Percentiles rank a stretch among this genome's conserved stretches.
These are phyloP conservation scores for Mongoloraphidia duomilia DNA, from an alignment of 2,888 invertebrate species.

Conservation along the genomic window DNA sequence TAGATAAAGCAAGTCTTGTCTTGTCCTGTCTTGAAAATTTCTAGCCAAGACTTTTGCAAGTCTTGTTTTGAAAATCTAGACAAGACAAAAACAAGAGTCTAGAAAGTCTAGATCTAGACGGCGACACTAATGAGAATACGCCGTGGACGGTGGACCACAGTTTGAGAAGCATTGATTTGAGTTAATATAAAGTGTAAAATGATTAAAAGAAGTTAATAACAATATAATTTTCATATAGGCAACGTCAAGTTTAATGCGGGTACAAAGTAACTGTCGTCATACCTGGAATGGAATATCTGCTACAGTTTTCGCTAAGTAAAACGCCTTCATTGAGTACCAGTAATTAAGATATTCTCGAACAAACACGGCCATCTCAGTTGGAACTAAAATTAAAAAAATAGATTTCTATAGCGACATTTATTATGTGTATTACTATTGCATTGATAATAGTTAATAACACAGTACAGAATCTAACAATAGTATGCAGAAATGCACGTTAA, in stretches of 20 bases:
- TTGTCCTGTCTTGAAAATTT: too few relatives aligned
- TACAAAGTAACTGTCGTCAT: conserved; percentile 18
- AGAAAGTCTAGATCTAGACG: too few relatives aligned
- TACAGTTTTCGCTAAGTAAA: conserved; percentile 91
- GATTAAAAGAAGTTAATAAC: neutral
- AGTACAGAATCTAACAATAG: too few relatives aligned
- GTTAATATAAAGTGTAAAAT: neutral
- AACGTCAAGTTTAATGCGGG: neutral
- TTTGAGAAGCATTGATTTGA: neutral
- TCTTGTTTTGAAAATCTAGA: too few relatives aligned
- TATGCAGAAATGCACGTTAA: too few relatives aligned
- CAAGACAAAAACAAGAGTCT: too few relatives aligned
- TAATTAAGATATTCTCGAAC: conserved; percentile 90
- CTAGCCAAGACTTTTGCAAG: too few relatives aligned
- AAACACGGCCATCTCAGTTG: conserved; percentile 89
- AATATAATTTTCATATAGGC: neutral
- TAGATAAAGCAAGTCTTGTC: too few relatives aligned
- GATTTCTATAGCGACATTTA: neutral
- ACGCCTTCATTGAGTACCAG: conserved; percentile 95
- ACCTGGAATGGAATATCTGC: conserved; percentile 95
- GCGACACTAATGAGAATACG: conserved; percentile 6
- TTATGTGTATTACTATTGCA: too few relatives aligned
- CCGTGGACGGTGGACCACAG: neutral
- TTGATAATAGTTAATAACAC: too few relatives aligned
- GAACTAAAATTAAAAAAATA: conserved; percentile 53